Evolutionary conservation across 92 coral and sea anemone genomes (phyloP), one percentile per base, ranked within the genome.

Genomic region (Siderastrea siderea): DNA sequence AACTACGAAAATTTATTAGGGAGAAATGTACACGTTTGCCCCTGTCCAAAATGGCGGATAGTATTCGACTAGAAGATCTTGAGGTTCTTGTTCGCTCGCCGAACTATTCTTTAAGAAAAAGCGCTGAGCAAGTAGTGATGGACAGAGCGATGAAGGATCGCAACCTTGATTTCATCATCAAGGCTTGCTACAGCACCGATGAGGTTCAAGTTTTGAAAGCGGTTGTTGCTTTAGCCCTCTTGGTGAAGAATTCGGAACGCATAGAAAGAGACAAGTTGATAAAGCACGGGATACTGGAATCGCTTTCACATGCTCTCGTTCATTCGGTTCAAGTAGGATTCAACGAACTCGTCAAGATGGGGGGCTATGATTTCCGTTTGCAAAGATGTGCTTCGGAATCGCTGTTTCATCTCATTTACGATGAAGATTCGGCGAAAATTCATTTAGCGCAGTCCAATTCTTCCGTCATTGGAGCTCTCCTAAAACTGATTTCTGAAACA

Each of bases 191-290:
- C 80, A 80, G 93, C 71, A 79, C 69, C 8, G 92, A 98, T 26
- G 98, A 96, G 53, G 71, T 85, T 14, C 91, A 91, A 71, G 93
- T 98, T 2, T 87, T 98, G 89, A 98, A 98, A 80, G 98, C 96
- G 2, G 90, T 92, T 13, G 92, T 93, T 49, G 98, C 93, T 7
- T 72, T 98, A 16, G 96, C 94, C 7, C 84, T 93, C n/a, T 80
- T 98, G 16, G 92, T 91, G 58, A 98, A 94, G 79, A 92, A 90
- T 54, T 73, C 91, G 2, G 98, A 94, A 44, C 88, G 68, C 68
- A 51, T 87, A 14, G 91, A 78, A 7, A 88, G 93, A 72, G 88
- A 74, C 26, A 90, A 86, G 71, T 17, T 98, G 57, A 43, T 96
- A 43, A 80, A 75, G n/a, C 89, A 75, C 73, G 95, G 97, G 14